Conservation (phyloP, 2,888 invertebrate genomes). For the Pristionchus mayeri region DNA sequence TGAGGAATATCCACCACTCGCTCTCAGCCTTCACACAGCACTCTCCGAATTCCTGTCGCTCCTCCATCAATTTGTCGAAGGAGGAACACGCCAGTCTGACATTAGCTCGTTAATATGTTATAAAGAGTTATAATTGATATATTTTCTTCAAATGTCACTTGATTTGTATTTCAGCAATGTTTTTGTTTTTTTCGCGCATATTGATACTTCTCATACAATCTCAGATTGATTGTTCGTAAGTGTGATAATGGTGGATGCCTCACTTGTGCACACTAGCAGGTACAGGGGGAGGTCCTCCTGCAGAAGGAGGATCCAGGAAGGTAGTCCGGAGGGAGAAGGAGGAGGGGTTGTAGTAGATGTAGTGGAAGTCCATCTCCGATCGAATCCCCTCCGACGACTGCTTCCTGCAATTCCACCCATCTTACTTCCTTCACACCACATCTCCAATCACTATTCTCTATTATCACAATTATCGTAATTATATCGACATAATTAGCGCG, state of each 20-base stretch:
- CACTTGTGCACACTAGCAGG: slow-evolving; percentile 57
- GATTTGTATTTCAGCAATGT: too few species aligned
- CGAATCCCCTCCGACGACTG: slow-evolving; percentile 56
- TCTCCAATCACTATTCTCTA: neutral
- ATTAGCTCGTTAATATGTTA: neutral
- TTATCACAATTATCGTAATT: neutral
- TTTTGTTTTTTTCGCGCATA: too few species aligned
- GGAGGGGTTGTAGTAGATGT: slow-evolving; percentile 74
- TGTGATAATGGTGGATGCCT: too few species aligned
- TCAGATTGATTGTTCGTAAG: too few species aligned
- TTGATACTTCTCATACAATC: too few species aligned
- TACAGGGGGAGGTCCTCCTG: slow-evolving; percentile 48
- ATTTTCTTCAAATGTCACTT: too few species aligned
- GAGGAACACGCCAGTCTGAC: slow-evolving; percentile 69
- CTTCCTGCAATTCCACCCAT: slow-evolving; percentile 49
- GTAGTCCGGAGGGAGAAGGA: slow-evolving; percentile 70
- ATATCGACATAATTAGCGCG: too few species aligned
- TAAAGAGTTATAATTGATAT: neutral
- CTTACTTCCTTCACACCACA: too few species aligned
- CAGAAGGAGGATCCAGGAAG: slow-evolving; percentile 50
- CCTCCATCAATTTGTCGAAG: slow-evolving; percentile 64
- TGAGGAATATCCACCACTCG: slow-evolving; percentile 74
- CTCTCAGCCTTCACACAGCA: slow-evolving; percentile 68
- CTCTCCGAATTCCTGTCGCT: slow-evolving; percentile 67
- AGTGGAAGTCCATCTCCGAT: slow-evolving; percentile 66